Conservation (phyloP, 1,140 invertebrate genomes). For the Mya arenaria region DNA sequence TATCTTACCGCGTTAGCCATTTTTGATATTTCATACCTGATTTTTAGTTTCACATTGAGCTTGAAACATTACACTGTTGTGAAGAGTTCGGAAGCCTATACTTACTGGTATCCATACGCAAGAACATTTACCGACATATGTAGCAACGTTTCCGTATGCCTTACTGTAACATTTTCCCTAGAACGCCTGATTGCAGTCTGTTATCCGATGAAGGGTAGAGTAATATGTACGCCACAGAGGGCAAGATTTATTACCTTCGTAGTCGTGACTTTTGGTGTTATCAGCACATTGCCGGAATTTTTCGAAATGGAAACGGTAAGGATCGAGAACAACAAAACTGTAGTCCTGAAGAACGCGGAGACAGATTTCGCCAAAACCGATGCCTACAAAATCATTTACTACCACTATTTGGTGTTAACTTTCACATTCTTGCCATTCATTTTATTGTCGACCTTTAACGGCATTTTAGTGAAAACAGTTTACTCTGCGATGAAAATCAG, state of each 20-base stretch:
- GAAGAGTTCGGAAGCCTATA: slow-evolving; percentile 59
- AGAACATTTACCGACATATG: slow-evolving; percentile 85
- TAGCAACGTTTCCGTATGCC: slow-evolving; percentile 87
- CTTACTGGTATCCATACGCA: slow-evolving; percentile 79
- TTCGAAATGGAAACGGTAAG: slow-evolving; percentile 60
- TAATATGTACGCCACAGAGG: slow-evolving; percentile 84
- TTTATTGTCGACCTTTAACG: slow-evolving; percentile 87
- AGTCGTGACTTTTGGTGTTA: slow-evolving; percentile 45
- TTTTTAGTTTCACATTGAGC: slow-evolving; percentile 82
- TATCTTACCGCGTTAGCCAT: slow-evolving; percentile 88
- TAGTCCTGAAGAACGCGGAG: not conserved
- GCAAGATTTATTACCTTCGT: slow-evolving; percentile 56
- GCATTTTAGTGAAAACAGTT: slow-evolving; percentile 87
- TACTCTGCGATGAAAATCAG: slow-evolving; percentile 83
- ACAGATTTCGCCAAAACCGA: slow-evolving; percentile 79
- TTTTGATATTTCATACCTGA: slow-evolving; percentile 87
- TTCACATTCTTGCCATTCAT: slow-evolving; percentile 87
- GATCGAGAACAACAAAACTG: not conserved
- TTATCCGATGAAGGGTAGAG: slow-evolving; percentile 88
- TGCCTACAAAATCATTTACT: slow-evolving; percentile 85
- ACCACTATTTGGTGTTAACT: slow-evolving; percentile 85
- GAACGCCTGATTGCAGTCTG: slow-evolving; percentile 90
- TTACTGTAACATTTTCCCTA: slow-evolving; percentile 89
- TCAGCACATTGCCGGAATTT: slow-evolving; percentile 64
- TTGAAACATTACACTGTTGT: slow-evolving; percentile 87